Base-by-base conservation (phyloP, 2,113 vertebrate species). In the Echinops telfairi region DNA sequence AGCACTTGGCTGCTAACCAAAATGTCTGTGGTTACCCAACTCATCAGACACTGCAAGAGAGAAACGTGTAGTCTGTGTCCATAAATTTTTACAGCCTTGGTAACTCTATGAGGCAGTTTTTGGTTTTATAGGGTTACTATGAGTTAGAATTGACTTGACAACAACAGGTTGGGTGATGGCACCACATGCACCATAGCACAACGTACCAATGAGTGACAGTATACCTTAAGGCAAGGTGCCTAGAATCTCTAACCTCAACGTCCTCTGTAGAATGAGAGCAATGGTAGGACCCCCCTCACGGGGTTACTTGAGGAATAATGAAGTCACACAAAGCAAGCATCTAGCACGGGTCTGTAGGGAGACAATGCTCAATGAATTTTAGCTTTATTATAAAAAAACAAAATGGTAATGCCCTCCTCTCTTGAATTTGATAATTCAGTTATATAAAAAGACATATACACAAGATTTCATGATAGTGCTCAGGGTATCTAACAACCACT, bases 231-330 rank as follows among this genome's bases (percentile, higher is more conserved):
- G 27, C 66, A 57, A 92, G 77, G 76, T 36, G 79, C 12, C 33
- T 58, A 68, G 6, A 6, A 57, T 70, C 23, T 82, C 58, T 83
- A 70, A 77, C 31, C 22, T 81, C 66, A 75, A 64, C 38, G 91
- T 79, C 33, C 36, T 86, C 58, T 89, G 6, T 89, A 81, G 92
- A 86, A 80, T 79, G 43, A 31, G 22, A 91, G 76, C 10, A 83
- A 36, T 29, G 27, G 86, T 19, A 78, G 12, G 25, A 84, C 2
- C 23, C 22, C 71, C 9, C 19, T 89, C 36, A 36, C 60, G 14
- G 16, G 14, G 3, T 33, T 57, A 4, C 15, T 78, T 10, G 53
- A 79, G 70, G 70, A 53, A 6, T 33, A 71, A 77, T 43, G 12
- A 82, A 77, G 47, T 27, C 2, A 64, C 47, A n/a, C 14, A 71